Percentiles rank a stretch among this genome's conserved stretches.
Conservation (phyloP, 1,140 invertebrate genomes). For the Periplaneta americana region DNA sequence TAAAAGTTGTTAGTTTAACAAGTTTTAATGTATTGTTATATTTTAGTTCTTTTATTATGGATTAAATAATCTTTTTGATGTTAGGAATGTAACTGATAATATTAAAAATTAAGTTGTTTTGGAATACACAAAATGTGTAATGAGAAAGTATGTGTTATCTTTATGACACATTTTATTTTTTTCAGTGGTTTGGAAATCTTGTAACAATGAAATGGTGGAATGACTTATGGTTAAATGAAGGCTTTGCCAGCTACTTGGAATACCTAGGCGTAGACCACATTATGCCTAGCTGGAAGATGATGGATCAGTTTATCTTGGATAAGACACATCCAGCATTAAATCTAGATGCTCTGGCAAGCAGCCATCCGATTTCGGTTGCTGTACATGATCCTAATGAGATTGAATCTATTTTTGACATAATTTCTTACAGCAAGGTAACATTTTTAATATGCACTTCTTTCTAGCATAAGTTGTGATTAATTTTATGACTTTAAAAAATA, state of each 20-base stretch:
- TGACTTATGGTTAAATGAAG: constrained; percentile 86
- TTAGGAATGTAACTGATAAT: no score
- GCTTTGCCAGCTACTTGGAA: constrained; percentile 78
- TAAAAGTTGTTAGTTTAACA: no score
- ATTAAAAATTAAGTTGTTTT: no score
- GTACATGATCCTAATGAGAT: constrained; percentile 79
- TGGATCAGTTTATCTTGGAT: constrained; percentile 53
- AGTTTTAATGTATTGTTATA: no score
- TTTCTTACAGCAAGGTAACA: constrained; percentile 78
- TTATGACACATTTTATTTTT: constrained; percentile 19
- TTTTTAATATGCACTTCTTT: no score
- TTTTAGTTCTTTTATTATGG: no score
- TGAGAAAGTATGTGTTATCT: no score
- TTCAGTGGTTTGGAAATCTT: constrained; percentile 83
- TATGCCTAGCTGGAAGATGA: constrained; percentile 51
- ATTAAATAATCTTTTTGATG: no score
- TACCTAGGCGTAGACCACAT: constrained; percentile 61
- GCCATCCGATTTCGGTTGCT: constrained; percentile 76
- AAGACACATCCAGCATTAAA: constrained; percentile 65
- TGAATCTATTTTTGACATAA: constrained; percentile 81
- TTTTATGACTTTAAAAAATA: no score
- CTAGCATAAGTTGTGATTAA: no score
- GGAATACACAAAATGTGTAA: no score
- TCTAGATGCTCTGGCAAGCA: constrained; percentile 68
- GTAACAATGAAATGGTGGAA: constrained; percentile 86